A percentile compares a stretch with the other conserved stretches of the same genome.
Conservation (phyloP, 2,888 invertebrate genomes). For the Dryomyza anilis region DNA sequence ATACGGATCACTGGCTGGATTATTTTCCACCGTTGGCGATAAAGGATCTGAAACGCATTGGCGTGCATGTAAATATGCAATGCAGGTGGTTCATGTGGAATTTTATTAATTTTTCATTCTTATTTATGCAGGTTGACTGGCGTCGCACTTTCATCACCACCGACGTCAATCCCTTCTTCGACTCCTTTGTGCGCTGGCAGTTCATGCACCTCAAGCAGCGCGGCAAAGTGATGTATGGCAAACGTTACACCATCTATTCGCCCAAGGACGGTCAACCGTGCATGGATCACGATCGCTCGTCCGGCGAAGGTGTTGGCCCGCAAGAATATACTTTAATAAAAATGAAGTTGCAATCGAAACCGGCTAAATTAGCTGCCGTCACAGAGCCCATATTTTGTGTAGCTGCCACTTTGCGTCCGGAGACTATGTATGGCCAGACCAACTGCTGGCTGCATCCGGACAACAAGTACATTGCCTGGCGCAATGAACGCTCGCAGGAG, state of each 20-base stretch:
- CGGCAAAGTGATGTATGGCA: slow-evolving; percentile 94
- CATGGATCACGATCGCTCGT: slow-evolving; percentile 98
- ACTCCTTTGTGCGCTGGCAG: slow-evolving; percentile 98
- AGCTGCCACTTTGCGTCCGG: slow-evolving; percentile 96
- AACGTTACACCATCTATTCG: slow-evolving; percentile 94
- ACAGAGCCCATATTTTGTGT: slow-evolving; percentile 67
- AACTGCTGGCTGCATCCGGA: slow-evolving; percentile 99
- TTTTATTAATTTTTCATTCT: background rate
- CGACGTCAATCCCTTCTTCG: slow-evolving; percentile 95
- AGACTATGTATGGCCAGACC: slow-evolving; percentile 99
- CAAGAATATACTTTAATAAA: slow-evolving; percentile 98
- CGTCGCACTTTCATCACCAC: slow-evolving; percentile 98
- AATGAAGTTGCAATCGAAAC: slow-evolving; percentile 74
- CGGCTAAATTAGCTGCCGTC: slow-evolving; percentile 64
- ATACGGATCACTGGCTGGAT: slow-evolving; percentile 91
- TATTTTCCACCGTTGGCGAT: slow-evolving; percentile 94
- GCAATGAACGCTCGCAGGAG: slow-evolving; percentile 71
- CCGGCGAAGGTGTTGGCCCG: slow-evolving; percentile 97
- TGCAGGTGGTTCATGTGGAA: background rate
- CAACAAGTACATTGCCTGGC: slow-evolving; percentile 88
- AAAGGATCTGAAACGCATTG: slow-evolving; percentile 85
- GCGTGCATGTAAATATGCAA: slow-evolving; percentile 78
- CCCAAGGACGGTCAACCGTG: slow-evolving; percentile 97
- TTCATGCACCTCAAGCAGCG: slow-evolving; percentile 82
- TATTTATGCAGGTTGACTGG: slow-evolving; percentile 84